Base-by-base conservation (phyloP, 2,888 invertebrate genomes). In the Lithophane ornitopus region DNA sequence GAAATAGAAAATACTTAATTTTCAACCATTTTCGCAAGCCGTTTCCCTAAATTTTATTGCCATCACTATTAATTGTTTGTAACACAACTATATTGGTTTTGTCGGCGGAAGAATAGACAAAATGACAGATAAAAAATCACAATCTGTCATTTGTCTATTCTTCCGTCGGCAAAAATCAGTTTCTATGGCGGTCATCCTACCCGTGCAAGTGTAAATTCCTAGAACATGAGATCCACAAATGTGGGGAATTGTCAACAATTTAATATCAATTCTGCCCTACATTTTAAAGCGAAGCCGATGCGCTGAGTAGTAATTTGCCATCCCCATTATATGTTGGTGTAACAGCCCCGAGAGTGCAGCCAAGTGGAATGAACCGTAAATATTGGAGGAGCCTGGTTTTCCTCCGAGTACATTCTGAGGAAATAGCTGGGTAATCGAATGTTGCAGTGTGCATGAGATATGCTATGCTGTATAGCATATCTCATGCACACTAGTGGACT, bases 331-430 rank as follows among this genome's bases (percentile, higher is more conserved):
- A 74, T 58, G 68, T 58, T 66, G 74, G 70, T 71, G 79, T 76
- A 74, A 46, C 63, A 63, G 58, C 63, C 85, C 26, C 58, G 54
- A 79, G 68, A 26, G 77, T 3, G 28, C 85, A 72, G 63, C 63
- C 75, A 66, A 62, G 85, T 87, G 85, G 61, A 85, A 82, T 85
- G 82, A 85, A 58, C 72, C 62, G 85, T 82, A 69, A 87, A 87
- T 74, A 79, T 82, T 82, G 44, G 59, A 76, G 44, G 59, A 82
- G 65, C 76, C 62, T 65, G 44, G 39, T 52, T 76, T 52, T 76
- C 70, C 76, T 73, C 58, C 26, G 59, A 41, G 61, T 59, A 70
- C 72, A 58, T 71, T 85, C 86, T 82, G 67, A 67, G 75, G 56
- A 80, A 77, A 75, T 80, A 26, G 76, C 71, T 54, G 69, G 69